Base-by-base conservation (phyloP, 2,797 vertebrate species). In the Chiroxiphia lanceolata region DNA sequence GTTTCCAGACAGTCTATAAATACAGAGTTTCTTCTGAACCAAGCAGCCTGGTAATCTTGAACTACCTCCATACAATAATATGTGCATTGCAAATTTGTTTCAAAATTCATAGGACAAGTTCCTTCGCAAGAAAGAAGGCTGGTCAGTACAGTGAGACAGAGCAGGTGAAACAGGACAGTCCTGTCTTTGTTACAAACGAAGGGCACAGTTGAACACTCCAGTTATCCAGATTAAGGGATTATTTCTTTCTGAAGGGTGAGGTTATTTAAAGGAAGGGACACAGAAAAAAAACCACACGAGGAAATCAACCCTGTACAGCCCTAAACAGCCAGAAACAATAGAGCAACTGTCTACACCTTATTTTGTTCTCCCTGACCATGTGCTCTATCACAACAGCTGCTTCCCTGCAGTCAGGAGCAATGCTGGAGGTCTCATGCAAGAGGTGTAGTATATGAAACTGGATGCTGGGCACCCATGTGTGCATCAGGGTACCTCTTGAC, bases 141-240 rank as follows among this genome's bases (percentile, higher is more conserved):
- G 47, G 13, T 48, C 78, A 64, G 53, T 31, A 17, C 20, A 21
- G n/a, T 75, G 51, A 61, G 27, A 36, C 48, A n/a, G 15, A 89
- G 53, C 80, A 91, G 71, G 83, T 92, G 77, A 77, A 96, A 91
- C 64, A 86, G 57, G 74, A 87, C 38, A 53, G 25, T 70, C 63
- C 34, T 65, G 34, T 90, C 67, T 83, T 60, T 38, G 18, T 25
- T 45, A 11, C 6, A 23, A 86, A 87, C 42, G 51, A 33, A 86
- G 26, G 6, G 11, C 78, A 84, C 33, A 70, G 56, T 14, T 67
- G 47, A 94, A 74, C 18, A n/a, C 34, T 42, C 31, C 27, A 70
- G 60, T 38, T 74, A 82, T 5, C 17, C 7, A 4, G 48, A 76
- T 33, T 15, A 77, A 80, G n/a, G 31, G 45, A 53, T 48, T 64